These are phyloP conservation scores for Helicoverpa armigera DNA, from an alignment of 1,140 invertebrate species.

Conservation along the genomic window DNA sequence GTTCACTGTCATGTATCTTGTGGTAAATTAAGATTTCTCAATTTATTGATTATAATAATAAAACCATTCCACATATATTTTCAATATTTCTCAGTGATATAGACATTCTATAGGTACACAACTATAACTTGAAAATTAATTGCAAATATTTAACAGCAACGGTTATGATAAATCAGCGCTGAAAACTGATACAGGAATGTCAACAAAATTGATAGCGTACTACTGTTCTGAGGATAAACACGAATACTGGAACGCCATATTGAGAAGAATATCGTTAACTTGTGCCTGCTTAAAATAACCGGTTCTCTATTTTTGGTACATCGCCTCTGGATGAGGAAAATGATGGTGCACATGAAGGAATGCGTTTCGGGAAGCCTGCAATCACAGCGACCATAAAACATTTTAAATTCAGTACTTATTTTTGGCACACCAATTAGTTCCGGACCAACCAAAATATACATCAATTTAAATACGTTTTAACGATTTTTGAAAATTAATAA, in stretches of 20 bases:
- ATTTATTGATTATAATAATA: neutral
- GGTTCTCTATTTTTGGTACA: constrained; percentile 38
- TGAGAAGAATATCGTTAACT: too few relatives aligned
- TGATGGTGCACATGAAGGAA: neutral
- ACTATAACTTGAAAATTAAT: too few relatives aligned
- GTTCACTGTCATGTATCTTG: too few relatives aligned
- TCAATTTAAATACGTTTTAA: neutral
- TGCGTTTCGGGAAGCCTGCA: constrained; percentile 34
- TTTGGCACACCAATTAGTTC: constrained; percentile 8
- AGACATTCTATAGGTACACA: too few relatives aligned
- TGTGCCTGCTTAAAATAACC: constrained; percentile 33
- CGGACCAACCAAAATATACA: neutral
- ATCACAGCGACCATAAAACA: neutral
- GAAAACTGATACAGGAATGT: neutral
- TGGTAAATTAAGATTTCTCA: neutral
- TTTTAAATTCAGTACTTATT: neutral
- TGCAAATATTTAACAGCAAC: too few relatives aligned
- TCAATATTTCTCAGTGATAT: too few relatives aligned
- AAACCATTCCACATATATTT: too few relatives aligned
- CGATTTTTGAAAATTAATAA: neutral
- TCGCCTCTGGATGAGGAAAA: constrained; percentile 20
- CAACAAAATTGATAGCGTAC: neutral
- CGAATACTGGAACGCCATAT: neutral
- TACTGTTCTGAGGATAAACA: too few relatives aligned
- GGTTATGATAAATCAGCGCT: too few relatives aligned